Percentiles rank a stretch among this genome's conserved stretches.
Conservation (phyloP, 2,888 invertebrate species). For the Drosophila austrosaltans region DNA sequence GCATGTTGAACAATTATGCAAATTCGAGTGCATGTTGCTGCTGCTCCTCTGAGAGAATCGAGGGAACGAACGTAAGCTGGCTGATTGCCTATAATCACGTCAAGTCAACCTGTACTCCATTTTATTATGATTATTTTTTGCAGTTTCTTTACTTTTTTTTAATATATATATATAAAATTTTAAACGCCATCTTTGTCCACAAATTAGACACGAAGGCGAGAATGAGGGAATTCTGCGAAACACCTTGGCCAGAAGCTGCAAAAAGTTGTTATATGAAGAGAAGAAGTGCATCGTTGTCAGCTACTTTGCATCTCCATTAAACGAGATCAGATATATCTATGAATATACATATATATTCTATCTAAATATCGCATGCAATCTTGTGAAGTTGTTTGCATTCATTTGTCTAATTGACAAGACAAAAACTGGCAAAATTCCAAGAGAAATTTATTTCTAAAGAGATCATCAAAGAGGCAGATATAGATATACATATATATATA, state of each 20-base stretch:
- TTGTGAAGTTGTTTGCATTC: constrained; percentile 63
- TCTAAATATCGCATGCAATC: constrained; percentile 69
- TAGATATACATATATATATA: constrained; percentile 16
- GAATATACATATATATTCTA: constrained; percentile 22
- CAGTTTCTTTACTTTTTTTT: constrained; percentile 46
- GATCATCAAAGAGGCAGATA: constrained; percentile 72
- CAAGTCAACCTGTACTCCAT: constrained; percentile 43
- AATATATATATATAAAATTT: constrained; percentile 51
- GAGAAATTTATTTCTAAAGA: constrained; percentile 45
- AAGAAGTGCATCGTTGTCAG: constrained; percentile 25
- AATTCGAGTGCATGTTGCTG: constrained; percentile 76
- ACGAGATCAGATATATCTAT: constrained; percentile 26
- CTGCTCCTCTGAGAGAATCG: constrained; percentile 26
- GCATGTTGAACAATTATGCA: constrained; percentile 82
- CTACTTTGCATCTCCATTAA: constrained; percentile 19
- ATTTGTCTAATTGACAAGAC: constrained; percentile 74
- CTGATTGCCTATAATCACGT: constrained; percentile 82
- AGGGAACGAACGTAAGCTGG: constrained; percentile 24
- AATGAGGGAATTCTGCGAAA: constrained; percentile 65
- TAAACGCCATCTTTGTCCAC: constrained; percentile 72
- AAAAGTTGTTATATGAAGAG: constrained; percentile 12
- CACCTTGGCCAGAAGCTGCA: constrained; percentile 44
- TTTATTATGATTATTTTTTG: constrained; percentile 38
- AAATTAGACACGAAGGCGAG: constrained; percentile 58
- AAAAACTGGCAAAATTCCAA: constrained; percentile 73